A percentile compares a stretch with the other conserved stretches of the same genome.
Evolutionary conservation across 1,140 invertebrate species (phyloP).

Genomic region (Brachionus sp.): DNA sequence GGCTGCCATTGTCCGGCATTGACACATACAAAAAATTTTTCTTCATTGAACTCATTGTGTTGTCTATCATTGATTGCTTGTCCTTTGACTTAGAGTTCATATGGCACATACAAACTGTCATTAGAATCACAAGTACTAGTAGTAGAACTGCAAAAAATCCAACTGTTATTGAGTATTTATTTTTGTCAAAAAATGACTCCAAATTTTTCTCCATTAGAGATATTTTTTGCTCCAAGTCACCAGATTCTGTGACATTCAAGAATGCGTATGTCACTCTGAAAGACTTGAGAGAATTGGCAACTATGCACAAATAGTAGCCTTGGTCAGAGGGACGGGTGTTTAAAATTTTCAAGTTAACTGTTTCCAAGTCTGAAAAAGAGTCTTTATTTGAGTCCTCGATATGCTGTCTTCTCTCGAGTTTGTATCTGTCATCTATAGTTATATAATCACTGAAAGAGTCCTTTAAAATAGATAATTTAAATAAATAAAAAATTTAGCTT

Average conservation of each 20-base stretch:
- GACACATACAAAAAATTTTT: conserved; percentile 44
- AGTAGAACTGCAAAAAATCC: background rate
- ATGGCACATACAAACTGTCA: background rate
- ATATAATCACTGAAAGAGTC: conserved; percentile 26
- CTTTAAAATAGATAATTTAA: too few species aligned
- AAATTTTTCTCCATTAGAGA: background rate
- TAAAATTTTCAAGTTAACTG: background rate
- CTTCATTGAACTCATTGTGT: conserved; percentile 18
- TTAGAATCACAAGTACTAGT: background rate
- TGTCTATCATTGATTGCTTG: background rate
- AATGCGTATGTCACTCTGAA: conserved; percentile 21
- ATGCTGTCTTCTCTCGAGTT: background rate
- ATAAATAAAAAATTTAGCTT: too few species aligned
- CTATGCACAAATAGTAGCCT: conserved; percentile 39
- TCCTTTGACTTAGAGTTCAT: background rate
- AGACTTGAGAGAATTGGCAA: conserved; percentile 25
- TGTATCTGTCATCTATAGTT: background rate
- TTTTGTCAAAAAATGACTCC: conserved; percentile 11
- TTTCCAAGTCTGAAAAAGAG: conserved; percentile 34
- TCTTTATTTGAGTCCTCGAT: conserved; percentile 27
- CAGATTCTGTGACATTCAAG: conserved; percentile 9
- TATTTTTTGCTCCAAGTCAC: background rate
- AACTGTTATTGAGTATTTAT: conserved; percentile 18
- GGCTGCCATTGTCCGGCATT: conserved; percentile 24
- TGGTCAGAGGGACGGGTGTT: background rate